Conservation (phyloP, 2,113 vertebrate species). For the Ginglymostoma cirratum region DNA sequence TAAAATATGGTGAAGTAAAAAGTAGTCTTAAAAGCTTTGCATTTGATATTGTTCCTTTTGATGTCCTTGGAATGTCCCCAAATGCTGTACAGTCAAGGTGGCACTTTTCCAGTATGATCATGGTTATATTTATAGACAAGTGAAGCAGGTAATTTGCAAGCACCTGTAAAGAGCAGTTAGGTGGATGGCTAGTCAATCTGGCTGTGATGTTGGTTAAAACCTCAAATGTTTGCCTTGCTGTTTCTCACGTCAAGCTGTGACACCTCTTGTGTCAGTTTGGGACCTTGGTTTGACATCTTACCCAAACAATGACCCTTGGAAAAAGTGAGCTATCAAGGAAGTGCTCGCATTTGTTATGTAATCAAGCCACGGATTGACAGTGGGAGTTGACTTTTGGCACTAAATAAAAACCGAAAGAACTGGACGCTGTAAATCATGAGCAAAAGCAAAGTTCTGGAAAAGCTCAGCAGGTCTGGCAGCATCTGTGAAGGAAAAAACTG, state of each 20-base stretch:
- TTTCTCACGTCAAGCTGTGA: background rate
- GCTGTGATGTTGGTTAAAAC: background rate
- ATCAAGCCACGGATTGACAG: too few relatives aligned
- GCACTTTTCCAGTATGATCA: background rate
- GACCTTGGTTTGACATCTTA: background rate
- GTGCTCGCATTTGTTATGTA: background rate
- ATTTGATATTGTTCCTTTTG: background rate
- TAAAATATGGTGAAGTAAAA: background rate
- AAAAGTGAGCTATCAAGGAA: background rate
- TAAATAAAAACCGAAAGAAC: too few relatives aligned
- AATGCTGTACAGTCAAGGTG: background rate
- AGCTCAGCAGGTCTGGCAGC: too few relatives aligned
- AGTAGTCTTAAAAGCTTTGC: background rate
- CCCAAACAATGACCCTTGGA: background rate
- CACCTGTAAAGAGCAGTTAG: background rate
- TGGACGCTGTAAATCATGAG: too few relatives aligned
- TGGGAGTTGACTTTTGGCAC: background rate
- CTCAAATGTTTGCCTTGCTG: background rate
- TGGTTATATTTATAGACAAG: background rate
- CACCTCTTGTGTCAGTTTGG: background rate
- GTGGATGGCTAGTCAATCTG: background rate
- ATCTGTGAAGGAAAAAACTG: too few relatives aligned
- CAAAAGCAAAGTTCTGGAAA: too few relatives aligned
- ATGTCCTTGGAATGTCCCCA: background rate
- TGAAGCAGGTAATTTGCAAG: background rate